Evolutionary conservation across 2,797 vertebrate species (phyloP), one percentile per base, ranked within the genome.

Genomic region (Yasuhikotakia modesta): DNA sequence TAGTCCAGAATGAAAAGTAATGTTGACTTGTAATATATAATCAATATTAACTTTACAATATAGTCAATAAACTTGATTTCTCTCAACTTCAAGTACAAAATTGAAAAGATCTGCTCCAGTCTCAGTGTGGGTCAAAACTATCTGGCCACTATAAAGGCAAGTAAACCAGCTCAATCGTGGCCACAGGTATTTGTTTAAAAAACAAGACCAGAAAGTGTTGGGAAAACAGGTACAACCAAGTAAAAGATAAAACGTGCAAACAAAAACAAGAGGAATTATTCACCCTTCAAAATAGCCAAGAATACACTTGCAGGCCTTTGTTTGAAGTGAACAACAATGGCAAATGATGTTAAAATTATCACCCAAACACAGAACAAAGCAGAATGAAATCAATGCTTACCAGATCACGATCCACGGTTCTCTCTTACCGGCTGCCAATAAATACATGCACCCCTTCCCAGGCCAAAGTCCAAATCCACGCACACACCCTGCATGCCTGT

Each of bases 301-400:
- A 43, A 22, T 22, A 43, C 12, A 46, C 24, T 32, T 16, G 30
- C 5, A 70, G 55, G 45, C 65, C 55, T 69, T 27, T 11, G 12
- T 22, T 19, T 53, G 50, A 78, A 80, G 16, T 16, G 1, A 16
- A 78, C 45, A 63, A 30, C 6, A 63, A 39, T n/a, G 21, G 48
- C 45, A 19, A 70, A 63, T 13, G 7, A 13, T 17, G 30, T 53
- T 63, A 7, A 27, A 53, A 63, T 22, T 60, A 55, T 46, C 46
- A 64, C 32, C 58, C 61, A 80, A 58, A 8, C 58, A 21, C 63
- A 70, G 39, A 55, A 73, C 67, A 69, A 69, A 83, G 74, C 24
- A 81, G 57, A 72, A 83, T 71, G 71, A 83, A 85, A 82, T 79
- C 82, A 75, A 76, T 81, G 82, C 84, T 83, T 85, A 85, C 84